Evolutionary conservation across 2,888 invertebrate species (phyloP).

Genomic region (Baccha elongata): DNA sequence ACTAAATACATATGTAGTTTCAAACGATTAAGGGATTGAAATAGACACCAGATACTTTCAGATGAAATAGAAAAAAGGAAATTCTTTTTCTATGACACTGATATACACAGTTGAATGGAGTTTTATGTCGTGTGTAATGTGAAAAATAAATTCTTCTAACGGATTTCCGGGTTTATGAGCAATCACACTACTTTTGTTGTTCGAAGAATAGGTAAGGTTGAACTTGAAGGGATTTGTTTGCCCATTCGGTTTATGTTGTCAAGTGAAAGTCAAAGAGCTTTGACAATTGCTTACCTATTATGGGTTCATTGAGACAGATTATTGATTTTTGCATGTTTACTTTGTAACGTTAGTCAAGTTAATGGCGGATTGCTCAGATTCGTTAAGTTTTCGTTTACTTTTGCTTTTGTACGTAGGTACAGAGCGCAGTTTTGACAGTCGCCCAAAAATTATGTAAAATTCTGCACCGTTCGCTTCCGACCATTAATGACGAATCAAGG

Average conservation of each 20-base stretch:
- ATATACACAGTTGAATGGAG: constrained; percentile 43
- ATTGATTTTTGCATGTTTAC: background rate
- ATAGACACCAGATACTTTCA: constrained; percentile 20
- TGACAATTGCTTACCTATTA: background rate
- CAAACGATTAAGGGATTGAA: constrained; percentile 39
- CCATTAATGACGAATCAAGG: too few species aligned
- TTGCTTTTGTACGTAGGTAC: too few species aligned
- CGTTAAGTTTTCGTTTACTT: too few species aligned
- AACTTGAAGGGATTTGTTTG: constrained; percentile 40
- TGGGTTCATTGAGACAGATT: background rate
- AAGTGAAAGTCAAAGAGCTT: constrained; percentile 14
- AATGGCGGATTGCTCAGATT: too few species aligned
- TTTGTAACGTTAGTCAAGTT: too few species aligned
- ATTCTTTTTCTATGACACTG: constrained; percentile 13
- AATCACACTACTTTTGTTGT: constrained; percentile 34
- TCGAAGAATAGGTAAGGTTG: constrained; percentile 23
- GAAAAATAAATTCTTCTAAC: constrained; percentile 1
- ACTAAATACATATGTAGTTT: background rate
- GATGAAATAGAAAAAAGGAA: constrained; percentile 17
- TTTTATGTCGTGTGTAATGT: constrained; percentile 16
- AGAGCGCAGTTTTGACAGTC: too few species aligned
- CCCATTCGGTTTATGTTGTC: constrained; percentile 14
- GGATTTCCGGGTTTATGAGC: constrained; percentile 60
- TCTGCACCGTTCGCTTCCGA: too few species aligned
- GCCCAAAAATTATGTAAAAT: too few species aligned